These are phyloP conservation scores for Propsilocerus akamusi DNA, from an alignment of 1,140 invertebrate species.

Conservation along the genomic window DNA sequence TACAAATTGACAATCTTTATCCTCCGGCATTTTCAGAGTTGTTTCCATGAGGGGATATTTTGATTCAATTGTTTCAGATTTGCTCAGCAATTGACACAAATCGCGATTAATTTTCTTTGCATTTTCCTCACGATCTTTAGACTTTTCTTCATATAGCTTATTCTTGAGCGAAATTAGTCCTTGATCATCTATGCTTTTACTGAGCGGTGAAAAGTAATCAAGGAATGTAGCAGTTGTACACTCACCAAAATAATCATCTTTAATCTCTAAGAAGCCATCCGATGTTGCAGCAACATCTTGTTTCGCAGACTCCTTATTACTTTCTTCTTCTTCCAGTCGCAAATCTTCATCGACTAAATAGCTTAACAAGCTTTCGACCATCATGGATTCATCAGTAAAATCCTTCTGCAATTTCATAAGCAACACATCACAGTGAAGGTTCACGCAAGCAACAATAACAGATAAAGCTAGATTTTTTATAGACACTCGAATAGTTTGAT, in stretches of 20 bases:
- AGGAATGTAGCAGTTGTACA: conserved; percentile 12
- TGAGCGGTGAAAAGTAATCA: conserved; percentile 13
- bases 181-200: conserved; percentile 17
- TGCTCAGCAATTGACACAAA: conserved; percentile 10
- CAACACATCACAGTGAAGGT: conserved; percentile 44
- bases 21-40: not conserved
- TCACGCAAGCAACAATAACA: conserved; percentile 45
- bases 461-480: conserved; percentile 59
- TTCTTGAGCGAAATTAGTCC: conserved; percentile 7
- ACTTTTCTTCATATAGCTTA: not conserved
- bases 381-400: not conserved
- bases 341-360: not conserved
- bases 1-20: conserved; percentile 26
- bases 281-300: not conserved
- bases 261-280: conserved; percentile 15
- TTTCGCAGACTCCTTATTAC: not conserved
- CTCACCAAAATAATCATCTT: conserved; percentile 23
- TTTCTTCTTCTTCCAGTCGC: not conserved
- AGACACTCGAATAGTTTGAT: conserved; percentile 52
- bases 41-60: conserved; percentile 5
- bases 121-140: not conserved
- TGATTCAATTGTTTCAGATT: conserved; percentile 17
- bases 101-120: not conserved
- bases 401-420: conserved; percentile 16
- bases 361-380: not conserved